phyloP scores from a whole-genome alignment of 2,888 invertebrate genomes.

The Tachina fera region DNA sequence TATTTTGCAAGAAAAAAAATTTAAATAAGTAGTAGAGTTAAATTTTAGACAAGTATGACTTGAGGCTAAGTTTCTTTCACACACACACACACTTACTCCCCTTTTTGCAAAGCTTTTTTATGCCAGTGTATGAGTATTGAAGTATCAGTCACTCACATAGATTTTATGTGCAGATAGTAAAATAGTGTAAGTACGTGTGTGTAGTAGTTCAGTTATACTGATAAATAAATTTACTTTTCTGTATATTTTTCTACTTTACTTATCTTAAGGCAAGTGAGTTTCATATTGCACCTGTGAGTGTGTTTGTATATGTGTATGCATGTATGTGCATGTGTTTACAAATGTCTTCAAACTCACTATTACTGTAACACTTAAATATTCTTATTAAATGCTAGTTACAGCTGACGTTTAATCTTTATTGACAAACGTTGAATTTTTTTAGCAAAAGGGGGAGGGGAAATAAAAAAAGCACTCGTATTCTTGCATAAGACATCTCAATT shows the following conservation, averaged over 20 bases:
- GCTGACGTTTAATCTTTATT: conserved; percentile 68
- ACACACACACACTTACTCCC: neutral
- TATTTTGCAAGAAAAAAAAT: conserved; percentile 1
- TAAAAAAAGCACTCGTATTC: conserved; percentile 1
- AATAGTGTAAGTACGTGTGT: conserved; percentile 45
- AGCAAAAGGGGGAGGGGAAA: neutral
- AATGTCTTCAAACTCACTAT: neutral
- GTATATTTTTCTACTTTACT: conserved; percentile 16
- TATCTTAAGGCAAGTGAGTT: conserved; percentile 47
- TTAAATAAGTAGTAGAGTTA: conserved; percentile 4
- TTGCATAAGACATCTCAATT: neutral
- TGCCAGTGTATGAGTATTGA: neutral
- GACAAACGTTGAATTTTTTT: conserved; percentile 60
- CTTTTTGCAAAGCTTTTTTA: too few relatives aligned
- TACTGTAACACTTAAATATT: conserved; percentile 8
- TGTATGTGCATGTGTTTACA: neutral
- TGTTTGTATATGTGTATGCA: too few relatives aligned
- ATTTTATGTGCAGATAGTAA: conserved; percentile 27
- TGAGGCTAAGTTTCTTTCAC: conserved; percentile 29
- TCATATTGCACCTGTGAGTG: neutral
- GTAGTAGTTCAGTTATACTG: conserved; percentile 8
- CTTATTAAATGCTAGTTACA: conserved; percentile 54
- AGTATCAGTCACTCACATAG: conserved; percentile 8
- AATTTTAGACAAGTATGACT: conserved; percentile 53
- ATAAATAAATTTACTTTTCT: conserved; percentile 36